phyloP scores from a whole-genome alignment of 1,140 invertebrate genomes.

The Gyrodactylus bullatarudis region DNA sequence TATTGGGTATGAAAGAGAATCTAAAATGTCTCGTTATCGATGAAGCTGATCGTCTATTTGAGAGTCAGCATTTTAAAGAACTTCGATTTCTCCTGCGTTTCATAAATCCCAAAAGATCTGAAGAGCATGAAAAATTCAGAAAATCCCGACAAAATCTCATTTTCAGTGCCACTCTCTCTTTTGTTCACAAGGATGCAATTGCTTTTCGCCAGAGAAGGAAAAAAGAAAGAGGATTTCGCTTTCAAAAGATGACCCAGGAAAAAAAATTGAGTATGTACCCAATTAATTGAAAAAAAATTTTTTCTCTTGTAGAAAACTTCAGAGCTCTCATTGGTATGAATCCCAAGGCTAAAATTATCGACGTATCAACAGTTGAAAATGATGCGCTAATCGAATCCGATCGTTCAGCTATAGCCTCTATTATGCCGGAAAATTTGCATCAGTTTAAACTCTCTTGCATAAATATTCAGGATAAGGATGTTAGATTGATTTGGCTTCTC shows the following conservation, averaged over 20 bases:
- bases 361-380: neutral
- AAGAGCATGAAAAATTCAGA: constrained; percentile 16
- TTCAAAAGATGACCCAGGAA: constrained; percentile 12
- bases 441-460: neutral
- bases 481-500: neutral
- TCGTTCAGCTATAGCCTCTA: constrained; percentile 6
- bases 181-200: constrained; percentile 32
- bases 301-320: no score
- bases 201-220: neutral
- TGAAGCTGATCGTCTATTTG: constrained; percentile 90
- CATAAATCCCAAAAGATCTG: constrained; percentile 38
- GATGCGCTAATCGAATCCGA: constrained; percentile 9
- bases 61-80: constrained; percentile 77
- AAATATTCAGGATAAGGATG: constrained; percentile 3
- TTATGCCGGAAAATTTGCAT: constrained; percentile 1
- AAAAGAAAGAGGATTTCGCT: constrained; percentile 21
- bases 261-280: constrained; percentile 14
- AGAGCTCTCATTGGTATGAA: neutral
- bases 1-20: constrained; percentile 14
- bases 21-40: constrained; percentile 56
- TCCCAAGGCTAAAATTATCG: neutral
- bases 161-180: constrained; percentile 76
- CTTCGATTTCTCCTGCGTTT: constrained; percentile 29
- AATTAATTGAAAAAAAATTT: no score
- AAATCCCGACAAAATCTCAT: constrained; percentile 52